phyloP scores from a whole-genome alignment of 2,797 vertebrate genomes.

The Macrochelys suwanniensis region DNA sequence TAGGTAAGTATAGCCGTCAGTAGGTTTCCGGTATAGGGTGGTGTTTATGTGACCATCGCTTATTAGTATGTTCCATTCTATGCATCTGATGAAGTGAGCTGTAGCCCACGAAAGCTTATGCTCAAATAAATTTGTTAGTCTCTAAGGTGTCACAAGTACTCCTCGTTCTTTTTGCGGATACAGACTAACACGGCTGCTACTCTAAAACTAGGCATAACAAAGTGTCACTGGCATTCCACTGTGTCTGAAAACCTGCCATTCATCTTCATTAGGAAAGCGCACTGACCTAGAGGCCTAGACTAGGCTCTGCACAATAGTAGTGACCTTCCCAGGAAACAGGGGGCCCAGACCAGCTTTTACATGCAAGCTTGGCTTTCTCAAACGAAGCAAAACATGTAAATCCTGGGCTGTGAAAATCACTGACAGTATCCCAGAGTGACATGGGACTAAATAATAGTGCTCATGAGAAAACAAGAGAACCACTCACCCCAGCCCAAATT shows the following conservation, averaged over 20 bases:
- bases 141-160: no score
- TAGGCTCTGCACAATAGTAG: neutral
- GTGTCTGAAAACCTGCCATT: neutral
- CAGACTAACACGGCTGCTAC: no score
- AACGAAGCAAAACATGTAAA: neutral
- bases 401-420: neutral
- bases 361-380: neutral
- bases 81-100: no score
- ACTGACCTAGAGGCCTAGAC: neutral
- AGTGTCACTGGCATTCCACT: neutral
- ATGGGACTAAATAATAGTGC: neutral
- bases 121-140: no score
- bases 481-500: neutral
- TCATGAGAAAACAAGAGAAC: neutral
- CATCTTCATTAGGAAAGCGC: neutral
- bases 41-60: no score
- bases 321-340: neutral
- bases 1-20: no score
- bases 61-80: no score
- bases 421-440: neutral
- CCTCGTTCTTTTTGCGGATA: no score
- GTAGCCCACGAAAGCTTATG: no score
- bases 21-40: no score
- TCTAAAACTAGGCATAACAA: neutral
- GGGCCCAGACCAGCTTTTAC: neutral